Evolutionary conservation across 2,797 vertebrate species (phyloP).

Genomic region (Pseudotriccus pelzelni): DNA sequence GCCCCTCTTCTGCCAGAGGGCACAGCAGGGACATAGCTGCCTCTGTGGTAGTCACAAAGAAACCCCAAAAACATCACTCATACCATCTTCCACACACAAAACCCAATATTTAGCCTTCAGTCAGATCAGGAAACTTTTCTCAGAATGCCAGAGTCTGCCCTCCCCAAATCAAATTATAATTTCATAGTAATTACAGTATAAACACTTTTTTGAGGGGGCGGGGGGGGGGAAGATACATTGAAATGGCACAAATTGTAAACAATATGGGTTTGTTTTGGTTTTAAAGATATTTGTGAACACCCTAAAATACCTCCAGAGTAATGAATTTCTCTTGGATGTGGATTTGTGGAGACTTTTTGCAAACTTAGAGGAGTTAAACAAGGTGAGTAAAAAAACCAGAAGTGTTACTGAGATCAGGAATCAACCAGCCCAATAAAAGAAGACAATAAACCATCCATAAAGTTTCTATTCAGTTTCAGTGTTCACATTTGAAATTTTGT

Average conservation of each 20-base stretch:
- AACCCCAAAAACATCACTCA: neutral
- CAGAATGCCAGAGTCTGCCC: neutral
- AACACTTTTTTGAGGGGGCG: neutral
- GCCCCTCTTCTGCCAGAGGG: neutral
- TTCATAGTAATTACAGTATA: neutral
- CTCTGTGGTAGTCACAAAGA: neutral
- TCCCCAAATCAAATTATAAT: neutral
- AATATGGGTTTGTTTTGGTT: slow-evolving; percentile 3
- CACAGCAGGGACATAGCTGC: neutral
- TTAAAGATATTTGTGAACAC: slow-evolving; percentile 87
- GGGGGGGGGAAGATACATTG: neutral
- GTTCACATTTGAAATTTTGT: neutral
- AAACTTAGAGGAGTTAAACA: slow-evolving; percentile 88
- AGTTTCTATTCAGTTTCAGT: neutral
- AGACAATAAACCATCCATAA: neutral
- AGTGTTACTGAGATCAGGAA: neutral
- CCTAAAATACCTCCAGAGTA: slow-evolving; percentile 82
- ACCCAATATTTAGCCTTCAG: neutral
- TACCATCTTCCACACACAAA: neutral
- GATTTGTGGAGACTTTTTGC: slow-evolving; percentile 87
- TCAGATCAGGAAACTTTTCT: neutral
- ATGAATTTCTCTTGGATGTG: slow-evolving; percentile 83
- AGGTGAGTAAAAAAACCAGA: slow-evolving; percentile 77
- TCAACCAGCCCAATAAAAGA: neutral
- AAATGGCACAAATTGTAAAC: neutral